phyloP scores from a whole-genome alignment of 2,113 vertebrate genomes.

The Prunella himalayana region DNA sequence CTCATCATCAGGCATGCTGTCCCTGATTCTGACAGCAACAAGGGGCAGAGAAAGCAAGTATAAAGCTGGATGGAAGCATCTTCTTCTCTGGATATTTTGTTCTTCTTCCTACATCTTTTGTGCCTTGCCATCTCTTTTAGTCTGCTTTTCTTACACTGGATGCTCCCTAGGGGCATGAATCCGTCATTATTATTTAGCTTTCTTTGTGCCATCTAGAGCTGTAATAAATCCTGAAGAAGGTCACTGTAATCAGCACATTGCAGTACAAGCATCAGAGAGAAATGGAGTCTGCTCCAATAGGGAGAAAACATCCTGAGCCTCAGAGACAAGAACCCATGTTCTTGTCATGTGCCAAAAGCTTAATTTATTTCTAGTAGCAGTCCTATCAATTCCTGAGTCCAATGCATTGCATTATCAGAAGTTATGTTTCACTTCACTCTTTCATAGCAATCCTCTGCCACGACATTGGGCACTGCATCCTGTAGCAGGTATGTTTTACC shows the following conservation, averaged over 20 bases:
- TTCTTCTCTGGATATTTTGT: neutral
- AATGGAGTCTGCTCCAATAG: neutral
- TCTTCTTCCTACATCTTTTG: neutral
- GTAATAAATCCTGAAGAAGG: neutral
- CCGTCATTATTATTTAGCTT: slow-evolving; percentile 12
- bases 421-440: neutral
- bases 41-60: neutral
- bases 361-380: neutral
- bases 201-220: neutral
- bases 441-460: neutral
- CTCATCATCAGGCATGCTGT: neutral
- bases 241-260: neutral
- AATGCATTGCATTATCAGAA: neutral
- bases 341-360: neutral
- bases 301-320: neutral
- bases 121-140: neutral
- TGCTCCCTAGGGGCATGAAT: neutral
- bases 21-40: neutral
- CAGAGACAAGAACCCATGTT: neutral
- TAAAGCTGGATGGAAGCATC: neutral
- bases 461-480: neutral
- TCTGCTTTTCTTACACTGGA: neutral
- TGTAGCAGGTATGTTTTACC: neutral
- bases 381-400: neutral
- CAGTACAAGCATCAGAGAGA: neutral